Evolutionary conservation across 2,797 vertebrate species (phyloP).

Genomic region (Cephalopachus bancanus): DNA sequence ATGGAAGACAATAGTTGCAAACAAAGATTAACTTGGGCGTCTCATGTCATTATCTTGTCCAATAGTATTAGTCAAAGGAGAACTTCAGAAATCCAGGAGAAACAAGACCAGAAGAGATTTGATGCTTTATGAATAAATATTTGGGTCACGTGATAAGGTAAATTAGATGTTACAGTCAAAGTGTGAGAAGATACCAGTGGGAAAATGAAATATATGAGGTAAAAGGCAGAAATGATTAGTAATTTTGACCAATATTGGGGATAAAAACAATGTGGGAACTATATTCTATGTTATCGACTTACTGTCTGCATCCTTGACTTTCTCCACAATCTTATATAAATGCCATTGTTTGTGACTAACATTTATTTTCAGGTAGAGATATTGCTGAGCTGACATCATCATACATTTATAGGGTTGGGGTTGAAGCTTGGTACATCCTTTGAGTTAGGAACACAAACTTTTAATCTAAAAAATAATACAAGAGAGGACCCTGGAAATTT

Average conservation of each 20-base stretch:
- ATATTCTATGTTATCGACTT: background rate
- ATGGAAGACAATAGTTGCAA: background rate
- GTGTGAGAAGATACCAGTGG: background rate
- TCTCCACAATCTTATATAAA: background rate
- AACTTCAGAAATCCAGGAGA: conserved; percentile 4
- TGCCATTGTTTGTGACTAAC: background rate
- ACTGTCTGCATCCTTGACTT: background rate
- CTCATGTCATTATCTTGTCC: background rate
- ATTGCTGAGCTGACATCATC: background rate
- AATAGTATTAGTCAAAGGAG: background rate
- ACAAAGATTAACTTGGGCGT: background rate
- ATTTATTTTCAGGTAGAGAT: background rate
- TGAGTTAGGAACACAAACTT: background rate
- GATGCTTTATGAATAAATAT: background rate
- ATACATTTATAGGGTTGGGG: background rate
- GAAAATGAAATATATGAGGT: background rate
- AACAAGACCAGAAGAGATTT: background rate
- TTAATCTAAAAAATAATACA: background rate
- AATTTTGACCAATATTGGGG: background rate
- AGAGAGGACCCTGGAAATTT: background rate
- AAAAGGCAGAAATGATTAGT: background rate
- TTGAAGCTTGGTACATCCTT: background rate
- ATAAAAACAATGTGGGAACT: background rate
- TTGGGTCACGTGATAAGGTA: background rate
- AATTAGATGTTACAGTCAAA: background rate